Percentiles rank a stretch among this genome's conserved stretches.
Evolutionary conservation across 2,797 vertebrate species (phyloP).

Genomic region (Sebastes jordani): DNA sequence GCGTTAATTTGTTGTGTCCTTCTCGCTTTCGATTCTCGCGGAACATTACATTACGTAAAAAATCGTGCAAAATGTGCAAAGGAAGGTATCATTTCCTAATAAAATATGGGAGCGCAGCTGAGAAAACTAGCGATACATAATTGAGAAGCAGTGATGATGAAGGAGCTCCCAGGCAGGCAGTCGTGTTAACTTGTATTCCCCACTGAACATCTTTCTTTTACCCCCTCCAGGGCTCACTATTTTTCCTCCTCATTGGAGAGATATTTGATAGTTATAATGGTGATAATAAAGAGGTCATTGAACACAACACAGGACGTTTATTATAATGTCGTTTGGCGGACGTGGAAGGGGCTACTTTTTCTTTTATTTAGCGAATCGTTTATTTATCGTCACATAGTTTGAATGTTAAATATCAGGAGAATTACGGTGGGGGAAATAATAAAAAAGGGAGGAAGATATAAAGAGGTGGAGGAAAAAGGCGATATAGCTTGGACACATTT

Average conservation of each 20-base stretch:
- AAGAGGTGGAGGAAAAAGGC: constrained; percentile 32
- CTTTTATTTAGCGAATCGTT: constrained; percentile 1
- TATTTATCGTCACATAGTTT: constrained; percentile 57
- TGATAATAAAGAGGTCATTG: constrained; percentile 78
- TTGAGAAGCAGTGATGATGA: constrained; percentile 68
- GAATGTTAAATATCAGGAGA: constrained; percentile 60
- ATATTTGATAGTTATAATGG: constrained; percentile 75
- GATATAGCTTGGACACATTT: constrained; percentile 60
- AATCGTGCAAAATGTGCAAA: constrained; percentile 6
- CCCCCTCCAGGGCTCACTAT: constrained; percentile 63
- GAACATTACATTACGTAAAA: background rate
- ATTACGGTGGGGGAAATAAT: constrained; percentile 52
- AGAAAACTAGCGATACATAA: constrained; percentile 68
- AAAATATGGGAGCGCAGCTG: constrained; percentile 53
- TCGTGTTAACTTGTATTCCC: constrained; percentile 79
- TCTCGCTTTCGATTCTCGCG: constrained; percentile 25
- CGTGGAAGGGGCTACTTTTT: constrained; percentile 48
- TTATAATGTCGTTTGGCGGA: constrained; percentile 43
- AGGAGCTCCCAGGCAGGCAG: constrained; percentile 62
- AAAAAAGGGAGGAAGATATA: constrained; percentile 55
- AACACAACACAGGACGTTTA: constrained; percentile 57
- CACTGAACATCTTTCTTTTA: constrained; percentile 48
- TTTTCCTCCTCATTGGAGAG: constrained; percentile 62
- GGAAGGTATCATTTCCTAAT: constrained; percentile 49
- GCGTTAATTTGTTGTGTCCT: constrained; percentile 56